These are phyloP conservation scores for Tetramorium alpestre DNA, from an alignment of 1,140 invertebrate genomes.

Conservation along the genomic window DNA sequence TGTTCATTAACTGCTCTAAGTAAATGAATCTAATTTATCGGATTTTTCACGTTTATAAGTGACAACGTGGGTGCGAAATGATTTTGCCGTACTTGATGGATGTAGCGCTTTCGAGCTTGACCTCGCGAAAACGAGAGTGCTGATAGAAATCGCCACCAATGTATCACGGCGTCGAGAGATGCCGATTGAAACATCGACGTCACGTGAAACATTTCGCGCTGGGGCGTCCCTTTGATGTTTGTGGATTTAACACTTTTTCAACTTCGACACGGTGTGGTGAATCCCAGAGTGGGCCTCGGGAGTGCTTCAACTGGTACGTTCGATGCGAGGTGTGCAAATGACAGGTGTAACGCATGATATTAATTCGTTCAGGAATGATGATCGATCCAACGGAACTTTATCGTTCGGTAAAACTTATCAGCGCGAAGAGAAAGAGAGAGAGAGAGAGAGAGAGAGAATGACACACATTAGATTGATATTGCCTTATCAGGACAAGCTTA, in stretches of 20 bases:
- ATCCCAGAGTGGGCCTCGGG: conserved; percentile 33
- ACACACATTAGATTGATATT: conserved; percentile 40
- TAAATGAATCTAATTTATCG: neutral
- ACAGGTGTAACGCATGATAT: conserved; percentile 55
- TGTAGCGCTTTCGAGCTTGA: neutral
- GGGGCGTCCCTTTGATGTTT: conserved; percentile 52
- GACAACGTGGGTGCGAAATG: neutral
- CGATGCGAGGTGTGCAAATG: conserved; percentile 48
- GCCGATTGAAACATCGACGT: conserved; percentile 56
- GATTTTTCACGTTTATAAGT: neutral
- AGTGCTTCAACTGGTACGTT: conserved; percentile 32
- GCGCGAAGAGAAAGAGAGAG: neutral
- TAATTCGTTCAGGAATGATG: conserved; percentile 52
- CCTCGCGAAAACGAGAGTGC: conserved; percentile 32
- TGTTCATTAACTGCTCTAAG: neutral
- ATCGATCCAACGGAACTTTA: conserved; percentile 53
- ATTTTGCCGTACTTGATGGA: conserved; percentile 15
- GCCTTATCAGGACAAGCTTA: neutral
- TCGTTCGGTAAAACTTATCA: conserved; percentile 24
- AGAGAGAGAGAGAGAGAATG: neutral
- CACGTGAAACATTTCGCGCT: conserved; percentile 43
- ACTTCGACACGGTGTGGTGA: neutral
- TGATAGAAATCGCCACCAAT: conserved; percentile 51
- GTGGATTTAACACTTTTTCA: conserved; percentile 59
- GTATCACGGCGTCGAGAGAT: conserved; percentile 40